Evolutionary conservation across 2,888 invertebrate genomes (phyloP), one percentile per base, ranked within the genome.

Genomic region (Agrochola lota): DNA sequence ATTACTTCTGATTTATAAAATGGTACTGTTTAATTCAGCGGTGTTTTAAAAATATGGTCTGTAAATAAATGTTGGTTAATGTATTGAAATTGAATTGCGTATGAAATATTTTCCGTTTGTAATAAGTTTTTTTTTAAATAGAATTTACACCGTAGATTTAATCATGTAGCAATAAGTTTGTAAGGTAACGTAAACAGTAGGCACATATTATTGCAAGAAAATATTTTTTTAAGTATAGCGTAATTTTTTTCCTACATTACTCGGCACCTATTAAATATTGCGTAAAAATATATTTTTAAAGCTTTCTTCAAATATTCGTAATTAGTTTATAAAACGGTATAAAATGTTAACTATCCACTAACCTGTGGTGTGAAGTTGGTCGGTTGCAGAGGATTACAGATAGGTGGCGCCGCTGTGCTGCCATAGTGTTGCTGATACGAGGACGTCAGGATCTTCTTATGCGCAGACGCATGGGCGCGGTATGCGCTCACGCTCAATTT

Each of bases 401-500:
- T 91, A 88, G 97, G 97, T 3, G 95, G 96, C 77, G 98, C 97
- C 81, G 98, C 97, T 71, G 98, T 98, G 90, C 98, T 98, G 80
- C 98, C 98, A 97, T 98, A 98, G 94, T 98, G 97, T 91, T 98
- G 98, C 96, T 98, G 98, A 92, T 98, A 98, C 92, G 98, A 97
- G 90, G 98, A 98, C 91, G 97, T 98, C 93, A 98, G 97, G 92
- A 98, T 98, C 97, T 98, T 98, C 96, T 98, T 98, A 95, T 98
- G 98, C 94, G 98, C 98, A 88, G 98, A 98, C 94, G 98, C 98
- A 96, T 98, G 98, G 93, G 98, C 98, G 94, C 98, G 97, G 95
- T 98, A 98, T 92, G 98, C 98, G 92, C 98, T 98, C 92, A 98
- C 98, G 95, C 98, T 98, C 93, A 98, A 97, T 97, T 98, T 98